Base-by-base conservation (phyloP, 2,888 invertebrate genomes). In the Rhamphomyia laevipes region DNA sequence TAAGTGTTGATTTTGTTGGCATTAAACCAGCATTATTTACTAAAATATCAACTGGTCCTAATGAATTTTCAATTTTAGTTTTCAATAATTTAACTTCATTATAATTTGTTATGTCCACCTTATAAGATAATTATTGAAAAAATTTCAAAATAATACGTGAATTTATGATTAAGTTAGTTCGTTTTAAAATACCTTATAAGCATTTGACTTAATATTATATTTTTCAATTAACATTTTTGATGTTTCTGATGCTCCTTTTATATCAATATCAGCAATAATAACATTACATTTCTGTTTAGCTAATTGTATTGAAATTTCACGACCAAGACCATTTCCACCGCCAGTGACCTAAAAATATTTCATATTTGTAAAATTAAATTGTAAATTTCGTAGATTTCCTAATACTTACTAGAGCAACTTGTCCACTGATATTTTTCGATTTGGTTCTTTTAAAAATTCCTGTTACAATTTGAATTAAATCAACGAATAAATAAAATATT, bases 1-100 rank as follows among this genome's bases (percentile, higher is more conserved):
- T 1, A 0, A 45, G 16, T 4, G 58, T 56, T 0, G 53, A 54
- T 2, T 59, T 49, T 56, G 67, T 63, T 47, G 68, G 68, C 59
- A 73, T 68, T 16, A 64, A 52, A 3, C 73, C 73, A 1, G 73
- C 73, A 58, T 74, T 74, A 55, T 74, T 73, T 3, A 74, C 63
- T 46, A 74, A 53, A 47, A 74, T 68, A 46, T 74, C 73, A 13
- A 74, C 70, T 0, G 67, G 65, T 2, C 71, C 72, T 54, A 71
- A 50, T 46, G 70, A 67, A 45, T 63, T 63, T 51, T 65, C 66
- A 33, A 72, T 62, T 50, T 65, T 63, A 35, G 59, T 56, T 15
- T 65, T 65, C 59, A 71, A 59, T 37, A 65, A 44, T 51, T 64
- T 62, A 30, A 70, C 53, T 54, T 66, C 65, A 13, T 65, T 62